Evolutionary conservation across 1,140 invertebrate genomes (phyloP), one percentile per base, ranked within the genome.

Genomic region (Achatina immaculata): DNA sequence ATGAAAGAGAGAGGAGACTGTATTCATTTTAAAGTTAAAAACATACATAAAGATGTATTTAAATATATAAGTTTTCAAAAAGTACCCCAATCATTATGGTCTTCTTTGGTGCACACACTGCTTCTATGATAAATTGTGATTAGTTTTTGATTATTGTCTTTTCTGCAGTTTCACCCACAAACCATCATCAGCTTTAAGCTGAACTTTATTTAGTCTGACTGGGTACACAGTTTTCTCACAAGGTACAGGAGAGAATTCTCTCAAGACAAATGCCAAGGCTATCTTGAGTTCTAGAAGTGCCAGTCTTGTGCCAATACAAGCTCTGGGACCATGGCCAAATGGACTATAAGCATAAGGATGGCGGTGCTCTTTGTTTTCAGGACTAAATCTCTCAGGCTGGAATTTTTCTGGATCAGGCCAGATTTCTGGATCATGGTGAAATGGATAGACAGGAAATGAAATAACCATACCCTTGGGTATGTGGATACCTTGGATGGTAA

Each of bases 361-460:
- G 31, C 78, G 55, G 11, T 40, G 74, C 1, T 69, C 43, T 43
- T 78, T 75, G n/a, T 81, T 71, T 38, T 85, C 83, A 4, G 83
- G 65, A 0, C 28, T 76, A 81, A 86, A 88, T 55, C 87, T 87
- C 38, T 93, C 92, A 0, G 95, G 95, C 34, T 92, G 92, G 86
- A 95, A 98, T n/a, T 90, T 86, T 19, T 95, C 92, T 0, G 96
- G 95, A 31, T 96, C 90, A 28, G 85, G 82, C 94, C 95, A 97
- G 58, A 93, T 89, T 6, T 91, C 84, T 0, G 94, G 92, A 88
- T 96, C 93, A 92, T 94, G 95, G 86, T 97, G 95, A 38, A 97
- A 92, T 19, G 95, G 94, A 95, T 95, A 97, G 83, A 95, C 94
- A 3, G 96, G 87, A 0, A 96, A 94, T 2, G 97, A 90, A 0